phyloP scores from a whole-genome alignment of 2,888 invertebrate genomes.

The Parelbella ahira region DNA sequence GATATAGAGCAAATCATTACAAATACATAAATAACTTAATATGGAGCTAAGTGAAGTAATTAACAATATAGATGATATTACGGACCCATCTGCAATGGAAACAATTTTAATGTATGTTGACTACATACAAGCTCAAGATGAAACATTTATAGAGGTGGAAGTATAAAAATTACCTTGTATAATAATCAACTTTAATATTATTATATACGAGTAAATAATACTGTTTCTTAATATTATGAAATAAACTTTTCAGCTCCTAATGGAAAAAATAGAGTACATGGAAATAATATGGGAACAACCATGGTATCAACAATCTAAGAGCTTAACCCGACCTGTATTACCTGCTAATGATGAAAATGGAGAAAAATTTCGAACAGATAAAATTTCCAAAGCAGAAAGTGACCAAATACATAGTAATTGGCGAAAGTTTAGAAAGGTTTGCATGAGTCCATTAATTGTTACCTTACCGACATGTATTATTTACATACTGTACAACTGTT shows the following conservation, averaged over 20 bases:
- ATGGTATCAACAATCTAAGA: conserved; percentile 55
- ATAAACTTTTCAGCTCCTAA: conserved; percentile 41
- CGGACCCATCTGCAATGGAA: conserved; percentile 52
- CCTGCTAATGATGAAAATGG: conserved; percentile 28
- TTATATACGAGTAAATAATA: no score
- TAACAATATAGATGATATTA: conserved; percentile 40
- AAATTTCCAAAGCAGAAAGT: conserved; percentile 50
- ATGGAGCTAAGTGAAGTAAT: conserved; percentile 31
- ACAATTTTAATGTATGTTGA: conserved; percentile 45
- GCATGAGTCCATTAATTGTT: no score
- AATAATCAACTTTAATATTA: no score
- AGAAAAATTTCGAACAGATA: conserved; percentile 42
- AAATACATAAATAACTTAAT: no score
- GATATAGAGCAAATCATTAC: no score
- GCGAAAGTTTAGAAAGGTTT: conserved; percentile 55
- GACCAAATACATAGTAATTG: conserved; percentile 52
- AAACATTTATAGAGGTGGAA: conserved; percentile 55
- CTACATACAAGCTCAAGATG: conserved; percentile 46
- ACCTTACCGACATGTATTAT: no score
- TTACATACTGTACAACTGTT: no score
- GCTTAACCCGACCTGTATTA: conserved; percentile 43
- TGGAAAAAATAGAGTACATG: conserved; percentile 38
- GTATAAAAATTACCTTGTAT: neutral
- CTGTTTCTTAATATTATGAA: no score
- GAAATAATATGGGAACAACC: conserved; percentile 57